Evolutionary conservation across 2,797 vertebrate genomes (phyloP).

Genomic region (Lophotriccus pileatus): DNA sequence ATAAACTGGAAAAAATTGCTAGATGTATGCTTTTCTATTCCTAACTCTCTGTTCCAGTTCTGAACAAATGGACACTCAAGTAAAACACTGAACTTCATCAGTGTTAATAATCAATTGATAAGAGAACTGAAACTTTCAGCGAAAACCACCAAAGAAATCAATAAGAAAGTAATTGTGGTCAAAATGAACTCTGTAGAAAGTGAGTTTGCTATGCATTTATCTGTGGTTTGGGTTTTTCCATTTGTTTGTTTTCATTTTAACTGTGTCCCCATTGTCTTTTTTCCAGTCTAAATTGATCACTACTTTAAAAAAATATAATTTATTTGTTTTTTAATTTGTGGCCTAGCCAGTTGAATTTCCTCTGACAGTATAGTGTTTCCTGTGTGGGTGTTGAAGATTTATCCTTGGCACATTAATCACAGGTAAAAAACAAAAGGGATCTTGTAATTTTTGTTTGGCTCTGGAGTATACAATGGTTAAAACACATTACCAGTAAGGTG

Average conservation of each 20-base stretch:
- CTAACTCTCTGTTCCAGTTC: not conserved
- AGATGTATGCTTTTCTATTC: not conserved
- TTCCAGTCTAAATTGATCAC: not conserved
- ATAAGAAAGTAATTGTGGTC: conserved; percentile 6
- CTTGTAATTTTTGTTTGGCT: not conserved
- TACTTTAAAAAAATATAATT: not conserved
- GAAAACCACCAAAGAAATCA: not conserved
- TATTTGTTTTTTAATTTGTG: not conserved
- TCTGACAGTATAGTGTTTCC: not conserved
- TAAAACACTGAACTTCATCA: not conserved
- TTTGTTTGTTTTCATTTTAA: not conserved
- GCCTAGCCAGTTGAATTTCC: not conserved
- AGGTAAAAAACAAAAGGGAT: not conserved
- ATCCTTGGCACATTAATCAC: not conserved
- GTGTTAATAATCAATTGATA: not conserved
- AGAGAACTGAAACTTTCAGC: not conserved
- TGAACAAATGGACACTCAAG: not conserved
- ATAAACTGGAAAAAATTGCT: not conserved
- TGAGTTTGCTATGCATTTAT: not conserved
- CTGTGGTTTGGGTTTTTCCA: not conserved
- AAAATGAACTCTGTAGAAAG: not conserved
- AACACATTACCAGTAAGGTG: not conserved
- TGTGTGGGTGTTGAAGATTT: not conserved
- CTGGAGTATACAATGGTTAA: not conserved
- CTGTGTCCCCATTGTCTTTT: not conserved